These are phyloP conservation scores for Bos taurus DNA, from an alignment of 2,113 vertebrate genomes.

Conservation along the genomic window ARS-UCD2.0 NC_037328.1:111125501-111126000, in stretches of 20 bases:
- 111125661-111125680: background rate
- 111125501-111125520: background rate
- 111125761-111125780: background rate
- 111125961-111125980: background rate
- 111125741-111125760: background rate
- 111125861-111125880: background rate
- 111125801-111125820: background rate
- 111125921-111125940: background rate
- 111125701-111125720: background rate
- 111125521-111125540: background rate
- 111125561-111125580: background rate
- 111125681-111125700: background rate
- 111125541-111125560: background rate
- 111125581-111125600: background rate
- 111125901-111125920: constrained; percentile 1
- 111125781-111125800: background rate
- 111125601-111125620: background rate
- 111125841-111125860: background rate
- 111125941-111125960: background rate
- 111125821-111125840: background rate
- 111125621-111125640: background rate
- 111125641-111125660: background rate
- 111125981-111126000: background rate
- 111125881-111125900: background rate
- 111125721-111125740: background rate